Base-by-base conservation (phyloP, 2,113 vertebrate species). In the Ploceus nigricollis region DNA sequence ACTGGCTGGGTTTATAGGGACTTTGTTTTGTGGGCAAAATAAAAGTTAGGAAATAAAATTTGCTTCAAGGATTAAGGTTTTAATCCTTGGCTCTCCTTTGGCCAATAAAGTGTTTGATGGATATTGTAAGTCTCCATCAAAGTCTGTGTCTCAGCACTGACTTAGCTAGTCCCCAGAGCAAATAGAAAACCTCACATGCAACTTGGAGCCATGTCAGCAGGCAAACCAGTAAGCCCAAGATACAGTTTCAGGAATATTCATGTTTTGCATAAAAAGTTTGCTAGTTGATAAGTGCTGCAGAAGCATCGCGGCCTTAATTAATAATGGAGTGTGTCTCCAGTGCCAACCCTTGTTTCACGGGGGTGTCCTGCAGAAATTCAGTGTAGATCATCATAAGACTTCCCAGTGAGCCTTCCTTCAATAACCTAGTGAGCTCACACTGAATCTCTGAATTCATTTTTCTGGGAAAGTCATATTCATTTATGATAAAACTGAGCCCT, bases 11-110 rank as follows among this genome's bases (percentile, higher is more conserved):
- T 96, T 96, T 95, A 97, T 58, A 72, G 44, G 17, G 58, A 85
- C 66, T 89, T 95, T 83, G 50, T 93, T 94, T 91, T 94, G 94
- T 70, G 63, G 47, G 33, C 17, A 90, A 95, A 96, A 93, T 95
- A 82, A 97, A 96, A 95, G 71, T 80, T 69, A 87, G 64, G 77
- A 96, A 92, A 95, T 91, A 96, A 96, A 97, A 96, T 94, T 93
- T 95, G 47, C 50, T 97, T 96, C 90, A 80, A 86, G 83, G 86
- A 96, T 95, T 95, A 94, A 87, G 57, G 11, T 39, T 89, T 80
- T 93, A 95, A 97, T 94, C 85, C 78, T 94, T 89, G 60, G 20
- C 40, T 96, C 72, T 92, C 63, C 24, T 93, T 89, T 85, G 91
- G 61, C 90, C 86, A 95, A 82, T 95, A 97, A 96, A 95, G 11